A percentile compares a stretch with the other conserved stretches of the same genome.
phyloP scores from a whole-genome alignment of 2,797 vertebrate genomes.

The Microcaecilia unicolor region DNA sequence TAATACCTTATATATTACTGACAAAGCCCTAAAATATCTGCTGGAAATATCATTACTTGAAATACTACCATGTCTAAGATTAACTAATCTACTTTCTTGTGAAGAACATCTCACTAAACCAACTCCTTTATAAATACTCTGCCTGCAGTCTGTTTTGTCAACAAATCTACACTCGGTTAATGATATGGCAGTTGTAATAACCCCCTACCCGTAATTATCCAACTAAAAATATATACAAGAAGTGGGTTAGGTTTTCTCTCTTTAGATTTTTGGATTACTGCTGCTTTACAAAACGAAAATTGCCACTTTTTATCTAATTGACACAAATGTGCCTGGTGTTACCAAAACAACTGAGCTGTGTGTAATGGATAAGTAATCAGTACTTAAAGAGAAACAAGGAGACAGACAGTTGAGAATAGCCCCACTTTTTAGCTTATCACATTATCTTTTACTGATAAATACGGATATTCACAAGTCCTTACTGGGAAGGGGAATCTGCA shows the following conservation, averaged over 20 bases:
- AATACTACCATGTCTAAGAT: not conserved
- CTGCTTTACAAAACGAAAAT: not conserved
- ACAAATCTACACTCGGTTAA: conserved; percentile 9
- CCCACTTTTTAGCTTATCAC: conserved; percentile 11
- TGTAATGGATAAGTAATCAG: not conserved
- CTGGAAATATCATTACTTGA: conserved; percentile 14
- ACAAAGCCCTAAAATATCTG: conserved; percentile 9
- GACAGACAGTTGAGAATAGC: conserved; percentile 20
- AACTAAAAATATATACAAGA: conserved; percentile 18
- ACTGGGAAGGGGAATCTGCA: no score
- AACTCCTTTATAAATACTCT: not conserved
- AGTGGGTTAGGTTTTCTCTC: conserved; percentile 4
- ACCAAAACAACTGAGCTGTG: not conserved
- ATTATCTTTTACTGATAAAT: not conserved
- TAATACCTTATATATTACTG: conserved; percentile 3
- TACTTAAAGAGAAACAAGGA: conserved; percentile 26
- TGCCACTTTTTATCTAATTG: not conserved
- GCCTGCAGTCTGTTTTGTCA: conserved; percentile 8
- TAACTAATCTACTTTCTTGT: not conserved
- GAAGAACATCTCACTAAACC: not conserved
- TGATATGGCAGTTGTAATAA: conserved; percentile 6
- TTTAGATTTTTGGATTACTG: no score
- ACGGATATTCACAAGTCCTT: no score
- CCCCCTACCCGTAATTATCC: conserved; percentile 1
- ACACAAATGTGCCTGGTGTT: not conserved